Evolutionary conservation across 1,140 invertebrate genomes (phyloP).

Genomic region (Caenorhabditis briggsae): DNA sequence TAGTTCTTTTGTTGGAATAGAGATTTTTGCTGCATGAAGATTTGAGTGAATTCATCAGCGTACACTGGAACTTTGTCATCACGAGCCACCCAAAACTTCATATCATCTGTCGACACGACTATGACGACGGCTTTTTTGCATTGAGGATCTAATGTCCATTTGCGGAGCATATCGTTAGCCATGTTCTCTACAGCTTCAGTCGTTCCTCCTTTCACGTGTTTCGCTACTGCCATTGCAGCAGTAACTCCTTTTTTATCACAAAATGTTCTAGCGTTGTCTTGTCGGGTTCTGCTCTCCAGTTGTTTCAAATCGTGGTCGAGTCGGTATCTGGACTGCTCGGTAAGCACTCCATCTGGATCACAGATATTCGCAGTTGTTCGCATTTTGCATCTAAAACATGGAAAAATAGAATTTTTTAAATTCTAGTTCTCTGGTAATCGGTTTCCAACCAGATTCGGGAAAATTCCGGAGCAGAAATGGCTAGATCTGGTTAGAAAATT

Average conservation of each 20-base stretch:
- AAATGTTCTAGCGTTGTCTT: slow-evolving; percentile 71
- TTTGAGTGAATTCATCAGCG: slow-evolving; percentile 72
- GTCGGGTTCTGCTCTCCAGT: slow-evolving; percentile 71
- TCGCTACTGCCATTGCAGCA: slow-evolving; percentile 73
- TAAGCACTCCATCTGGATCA: slow-evolving; percentile 74
- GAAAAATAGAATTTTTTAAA: not conserved
- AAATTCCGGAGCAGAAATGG: too few relatives aligned
- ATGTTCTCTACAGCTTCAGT: slow-evolving; percentile 71
- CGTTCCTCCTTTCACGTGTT: slow-evolving; percentile 71
- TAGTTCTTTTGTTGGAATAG: slow-evolving; percentile 71
- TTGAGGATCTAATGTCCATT: slow-evolving; percentile 73
- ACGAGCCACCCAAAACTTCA: slow-evolving; percentile 75
- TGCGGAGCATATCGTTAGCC: slow-evolving; percentile 73
- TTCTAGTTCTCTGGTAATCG: too few relatives aligned
- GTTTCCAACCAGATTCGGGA: too few relatives aligned
- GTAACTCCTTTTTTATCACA: slow-evolving; percentile 76
- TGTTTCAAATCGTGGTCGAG: slow-evolving; percentile 74
- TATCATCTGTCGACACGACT: slow-evolving; percentile 72
- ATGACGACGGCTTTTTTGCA: slow-evolving; percentile 74
- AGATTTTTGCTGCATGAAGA: slow-evolving; percentile 72
- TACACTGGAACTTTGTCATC: slow-evolving; percentile 75
- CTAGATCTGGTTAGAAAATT: too few relatives aligned
- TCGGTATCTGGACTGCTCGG: slow-evolving; percentile 72
- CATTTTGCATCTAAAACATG: slow-evolving; percentile 70
- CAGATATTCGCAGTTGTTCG: slow-evolving; percentile 71